Evolutionary conservation across 1,140 invertebrate species (phyloP).

Genomic region (Aporrectodea caliginosa): DNA sequence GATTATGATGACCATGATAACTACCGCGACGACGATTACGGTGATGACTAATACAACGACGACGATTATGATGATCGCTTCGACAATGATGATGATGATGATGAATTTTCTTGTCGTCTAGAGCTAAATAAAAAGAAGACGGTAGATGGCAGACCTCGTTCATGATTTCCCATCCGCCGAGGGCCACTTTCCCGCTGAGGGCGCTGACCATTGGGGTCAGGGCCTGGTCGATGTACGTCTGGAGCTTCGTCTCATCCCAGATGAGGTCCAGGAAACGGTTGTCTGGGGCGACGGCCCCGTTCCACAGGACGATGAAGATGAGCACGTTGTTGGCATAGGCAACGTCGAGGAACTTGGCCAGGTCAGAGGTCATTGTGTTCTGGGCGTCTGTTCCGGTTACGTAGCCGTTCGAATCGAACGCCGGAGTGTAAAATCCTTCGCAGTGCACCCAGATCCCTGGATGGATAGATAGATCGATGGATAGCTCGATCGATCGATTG

Average conservation of each 20-base stretch:
- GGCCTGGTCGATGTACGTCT: conserved; percentile 54
- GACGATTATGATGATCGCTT: too few species aligned
- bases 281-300: conserved; percentile 50
- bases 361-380: conserved; percentile 37
- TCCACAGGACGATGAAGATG: conserved; percentile 54
- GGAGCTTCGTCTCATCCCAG: conserved; percentile 50
- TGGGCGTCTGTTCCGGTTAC: conserved; percentile 37
- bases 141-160: too few species aligned
- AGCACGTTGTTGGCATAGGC: conserved; percentile 46
- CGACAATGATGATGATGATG: too few species aligned
- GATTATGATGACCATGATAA: too few species aligned
- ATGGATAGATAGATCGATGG: too few species aligned
- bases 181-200: conserved; percentile 49
- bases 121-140: too few species aligned
- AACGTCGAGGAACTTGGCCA: conserved; percentile 32
- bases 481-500: too few species aligned
- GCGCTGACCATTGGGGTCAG: conserved; percentile 47
- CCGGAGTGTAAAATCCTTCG: conserved; percentile 51
- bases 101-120: too few species aligned
- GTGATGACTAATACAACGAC: too few species aligned
- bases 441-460: conserved; percentile 57
- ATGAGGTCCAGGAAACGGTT: conserved; percentile 41
- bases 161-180: conserved; percentile 55
- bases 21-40: too few species aligned
- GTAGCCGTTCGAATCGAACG: conserved; percentile 38